phyloP scores from a whole-genome alignment of 2,797 vertebrate genomes.

The Micropoecilia bifurca region DNA sequence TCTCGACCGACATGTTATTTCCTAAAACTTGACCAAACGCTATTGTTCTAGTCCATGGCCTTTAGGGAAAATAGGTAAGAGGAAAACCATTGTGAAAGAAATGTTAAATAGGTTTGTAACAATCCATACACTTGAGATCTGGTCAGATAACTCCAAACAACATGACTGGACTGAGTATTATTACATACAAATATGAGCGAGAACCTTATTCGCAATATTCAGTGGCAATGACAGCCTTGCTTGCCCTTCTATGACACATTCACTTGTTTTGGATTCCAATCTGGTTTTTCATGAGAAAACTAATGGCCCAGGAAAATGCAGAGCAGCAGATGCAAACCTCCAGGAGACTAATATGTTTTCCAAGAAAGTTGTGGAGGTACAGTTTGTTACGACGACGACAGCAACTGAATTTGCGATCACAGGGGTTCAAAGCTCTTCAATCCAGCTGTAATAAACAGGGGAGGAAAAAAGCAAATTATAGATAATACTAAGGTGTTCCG shows the following conservation, averaged over 20 bases:
- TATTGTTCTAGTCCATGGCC: neutral
- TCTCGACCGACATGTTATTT: neutral
- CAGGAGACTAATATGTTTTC: neutral
- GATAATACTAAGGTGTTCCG: neutral
- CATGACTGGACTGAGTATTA: neutral
- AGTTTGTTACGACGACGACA: neutral
- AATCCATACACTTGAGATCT: neutral
- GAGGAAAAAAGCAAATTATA: neutral
- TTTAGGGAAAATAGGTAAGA: neutral
- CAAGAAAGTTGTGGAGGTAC: conserved; percentile 3
- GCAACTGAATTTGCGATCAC: neutral
- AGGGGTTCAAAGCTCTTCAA: conserved; percentile 1
- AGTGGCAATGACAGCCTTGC: neutral
- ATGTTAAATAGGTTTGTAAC: neutral
- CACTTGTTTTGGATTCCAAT: conserved; percentile 3
- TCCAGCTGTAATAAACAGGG: neutral
- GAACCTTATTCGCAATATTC: conserved; percentile 8
- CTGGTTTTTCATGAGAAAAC: conserved; percentile 18
- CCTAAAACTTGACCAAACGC: neutral
- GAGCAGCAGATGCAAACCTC: conserved; percentile 6
- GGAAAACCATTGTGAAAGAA: neutral
- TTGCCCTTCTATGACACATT: neutral
- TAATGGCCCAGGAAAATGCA: conserved; percentile 15
- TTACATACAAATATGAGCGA: conserved; percentile 3
- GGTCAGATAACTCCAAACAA: neutral